Evolutionary conservation across 37 sponge, comb jelly and placozoan species (phyloP), one percentile per base, ranked within the genome.

Genomic region (Theonella swinhoei): DNA sequence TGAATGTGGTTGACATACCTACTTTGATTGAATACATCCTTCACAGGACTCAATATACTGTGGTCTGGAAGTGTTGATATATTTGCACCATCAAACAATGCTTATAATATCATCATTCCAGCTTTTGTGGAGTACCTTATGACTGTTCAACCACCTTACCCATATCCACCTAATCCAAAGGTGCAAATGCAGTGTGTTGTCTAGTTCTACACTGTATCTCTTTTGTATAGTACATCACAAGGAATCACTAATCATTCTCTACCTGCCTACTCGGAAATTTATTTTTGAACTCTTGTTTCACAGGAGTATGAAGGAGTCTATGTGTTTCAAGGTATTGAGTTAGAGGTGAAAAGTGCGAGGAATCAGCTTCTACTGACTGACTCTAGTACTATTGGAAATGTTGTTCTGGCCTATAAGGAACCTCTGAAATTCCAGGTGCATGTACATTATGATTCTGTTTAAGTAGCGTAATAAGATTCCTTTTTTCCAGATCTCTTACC

Each of bases 31-130:
- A 29, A n/a, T n/a, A n/a, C n/a, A n/a, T n/a, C n/a, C 72, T 35
- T 29, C 22, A 23, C 72, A 38, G 20, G 37, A 9, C 40, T 32
- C 26, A 92, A 87, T 69, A 80, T 88, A 20, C 81, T 92, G 0
- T 88, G 77, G 67, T 83, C 85, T 62, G 93, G 93, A 24, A 61
- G 28, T 11, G 39, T 43, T 23, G 93, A 88, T 69, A 85, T 84
- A 29, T 66, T 79, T 26, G 8, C 66, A 9, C 0, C 73, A 31
- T 66, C 68, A 42, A 40, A 43, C 29, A 34, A 2, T 76, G 62
- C 61, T 2, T 58, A 60, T 76, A 8, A 4, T 76, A 42, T 76
- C 1, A 32, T 32, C 8, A 59, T 76, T 33, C 62, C 2, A 40
- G 62, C 33, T 25, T 4, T 76, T 31, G 24, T 77, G 31, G 36